Conservation (phyloP, 1,140 invertebrate species). For the Orius insidiosus region DNA sequence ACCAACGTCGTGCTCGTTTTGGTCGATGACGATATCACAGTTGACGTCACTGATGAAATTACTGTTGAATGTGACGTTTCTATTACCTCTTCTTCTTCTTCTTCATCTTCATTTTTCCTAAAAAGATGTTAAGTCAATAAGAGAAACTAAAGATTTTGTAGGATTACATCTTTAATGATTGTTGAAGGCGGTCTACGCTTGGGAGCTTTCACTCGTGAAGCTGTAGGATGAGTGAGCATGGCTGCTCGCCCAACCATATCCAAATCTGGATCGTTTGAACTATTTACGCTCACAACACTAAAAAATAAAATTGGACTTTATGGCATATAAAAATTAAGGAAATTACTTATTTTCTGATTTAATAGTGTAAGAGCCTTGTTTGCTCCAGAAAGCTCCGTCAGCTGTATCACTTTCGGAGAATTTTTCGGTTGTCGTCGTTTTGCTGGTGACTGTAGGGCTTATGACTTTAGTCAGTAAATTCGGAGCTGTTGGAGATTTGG, state of each 20-base stretch:
- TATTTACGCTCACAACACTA: too few species aligned
- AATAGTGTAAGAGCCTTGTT: constrained; percentile 1
- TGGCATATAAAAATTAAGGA: too few species aligned
- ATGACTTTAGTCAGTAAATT: constrained; percentile 4
- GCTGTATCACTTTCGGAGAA: not conserved
- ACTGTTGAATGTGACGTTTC: too few species aligned
- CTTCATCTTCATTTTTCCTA: too few species aligned
- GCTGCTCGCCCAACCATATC: constrained; percentile 37
- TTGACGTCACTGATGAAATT: too few species aligned
- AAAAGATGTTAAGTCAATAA: too few species aligned
- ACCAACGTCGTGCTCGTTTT: constrained; percentile 4
- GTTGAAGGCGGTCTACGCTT: constrained; percentile 40
- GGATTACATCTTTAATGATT: too few species aligned
- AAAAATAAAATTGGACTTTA: too few species aligned
- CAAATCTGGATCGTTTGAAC: constrained; percentile 31
- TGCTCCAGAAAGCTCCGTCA: not conserved
- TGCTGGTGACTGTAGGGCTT: not conserved
- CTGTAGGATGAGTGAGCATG: constrained; percentile 43
- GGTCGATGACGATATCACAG: too few species aligned
- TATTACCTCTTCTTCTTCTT: too few species aligned
- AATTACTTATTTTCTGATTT: constrained; percentile 5
- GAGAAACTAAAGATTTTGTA: too few species aligned
- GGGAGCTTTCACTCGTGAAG: constrained; percentile 41
- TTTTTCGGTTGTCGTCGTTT: constrained; percentile 1
- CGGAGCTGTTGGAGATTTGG: constrained; percentile 7